A percentile compares a stretch with the other conserved stretches of the same genome.
These are phyloP conservation scores for Triplophysa bombifrons DNA, from an alignment of 2,797 vertebrate species.

Conservation along the genomic window DNA sequence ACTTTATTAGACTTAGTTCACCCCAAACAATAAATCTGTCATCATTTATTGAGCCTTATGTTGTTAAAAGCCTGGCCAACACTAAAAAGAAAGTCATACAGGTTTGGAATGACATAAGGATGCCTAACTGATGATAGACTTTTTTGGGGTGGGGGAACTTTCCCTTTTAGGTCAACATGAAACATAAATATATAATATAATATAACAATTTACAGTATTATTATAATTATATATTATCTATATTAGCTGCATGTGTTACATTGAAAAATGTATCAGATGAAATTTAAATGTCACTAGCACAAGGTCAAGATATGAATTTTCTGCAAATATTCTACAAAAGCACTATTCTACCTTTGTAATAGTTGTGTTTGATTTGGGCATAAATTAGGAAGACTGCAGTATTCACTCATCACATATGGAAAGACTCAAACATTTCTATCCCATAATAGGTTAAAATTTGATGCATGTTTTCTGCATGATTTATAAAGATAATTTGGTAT, in stretches of 20 bases:
- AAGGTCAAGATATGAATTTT: not conserved
- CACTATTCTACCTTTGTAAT: not conserved
- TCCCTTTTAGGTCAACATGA: no score
- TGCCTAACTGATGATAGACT: no score
- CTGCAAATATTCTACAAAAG: not conserved
- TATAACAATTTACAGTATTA: no score
- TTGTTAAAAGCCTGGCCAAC: no score
- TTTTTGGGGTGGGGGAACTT: no score
- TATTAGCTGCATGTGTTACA: not conserved
- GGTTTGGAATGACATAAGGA: not conserved
- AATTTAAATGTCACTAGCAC: not conserved
- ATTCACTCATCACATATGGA: not conserved
- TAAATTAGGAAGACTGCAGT: not conserved
- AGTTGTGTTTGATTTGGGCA: not conserved
- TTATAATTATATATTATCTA: no score
- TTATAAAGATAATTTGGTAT: constrained; percentile 64
- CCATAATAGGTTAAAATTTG: constrained; percentile 9
- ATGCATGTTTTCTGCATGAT: constrained; percentile 71
- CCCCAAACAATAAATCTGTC: no score
- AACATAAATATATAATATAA: not conserved
- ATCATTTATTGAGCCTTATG: no score
- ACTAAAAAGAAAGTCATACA: no score
- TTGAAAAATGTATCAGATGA: not conserved
- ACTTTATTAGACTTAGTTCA: no score
- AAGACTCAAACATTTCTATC: not conserved